These are phyloP conservation scores for Tetranychus piercei DNA, from an alignment of 2,888 invertebrate genomes.

Conservation along the genomic window DNA sequence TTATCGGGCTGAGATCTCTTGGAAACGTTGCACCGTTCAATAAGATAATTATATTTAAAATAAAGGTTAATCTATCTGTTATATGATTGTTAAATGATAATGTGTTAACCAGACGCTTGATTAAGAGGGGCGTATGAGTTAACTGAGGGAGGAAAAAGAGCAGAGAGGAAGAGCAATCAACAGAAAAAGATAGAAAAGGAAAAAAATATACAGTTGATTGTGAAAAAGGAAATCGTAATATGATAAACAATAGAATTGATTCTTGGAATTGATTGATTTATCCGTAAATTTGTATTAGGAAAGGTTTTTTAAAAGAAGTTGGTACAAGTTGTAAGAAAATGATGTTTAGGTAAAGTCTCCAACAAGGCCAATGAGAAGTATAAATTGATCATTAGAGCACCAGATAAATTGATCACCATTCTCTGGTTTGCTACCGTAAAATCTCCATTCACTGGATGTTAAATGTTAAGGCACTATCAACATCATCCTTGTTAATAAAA, in stretches of 20 bases:
- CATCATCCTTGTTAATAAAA: not conserved
- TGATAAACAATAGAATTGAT: not conserved
- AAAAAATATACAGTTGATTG: not conserved
- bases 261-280: not conserved
- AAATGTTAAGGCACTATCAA: not conserved
- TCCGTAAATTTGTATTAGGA: no score
- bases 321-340: not conserved
- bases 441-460: no score
- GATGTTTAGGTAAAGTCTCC: not conserved
- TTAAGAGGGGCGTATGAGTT: not conserved
- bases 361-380: not conserved
- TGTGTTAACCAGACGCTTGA: not conserved
- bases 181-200: conserved; percentile 4
- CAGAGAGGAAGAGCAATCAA: conserved; percentile 1
- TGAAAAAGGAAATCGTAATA: not conserved
- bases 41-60: no score
- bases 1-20: not conserved
- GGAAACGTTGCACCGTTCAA: no score
- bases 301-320: not conserved
- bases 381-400: not conserved
- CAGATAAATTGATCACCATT: not conserved
- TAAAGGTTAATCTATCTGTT: no score
- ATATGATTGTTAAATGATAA: not conserved
- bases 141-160: not conserved
- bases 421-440: not conserved